Evolutionary conservation across 2,797 vertebrate species (phyloP).

Genomic region (Pyrrhura leucotis): DNA sequence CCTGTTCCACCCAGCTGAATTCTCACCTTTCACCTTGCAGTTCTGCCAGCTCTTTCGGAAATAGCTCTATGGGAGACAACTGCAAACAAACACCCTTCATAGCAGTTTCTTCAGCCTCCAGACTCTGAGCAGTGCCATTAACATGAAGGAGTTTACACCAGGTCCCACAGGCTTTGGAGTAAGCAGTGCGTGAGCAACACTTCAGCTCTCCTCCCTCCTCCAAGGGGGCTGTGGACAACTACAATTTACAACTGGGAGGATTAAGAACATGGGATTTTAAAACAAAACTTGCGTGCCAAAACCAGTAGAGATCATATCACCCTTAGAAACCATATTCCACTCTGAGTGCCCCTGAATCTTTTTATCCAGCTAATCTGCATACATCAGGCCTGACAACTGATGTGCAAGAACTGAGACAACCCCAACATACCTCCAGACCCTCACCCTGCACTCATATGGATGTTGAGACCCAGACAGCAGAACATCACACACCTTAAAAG

Average conservation of each 20-base stretch:
- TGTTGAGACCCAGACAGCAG: accelerated
- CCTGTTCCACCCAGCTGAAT: neutral
- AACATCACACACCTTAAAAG: neutral
- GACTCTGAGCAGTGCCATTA: neutral
- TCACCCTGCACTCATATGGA: neutral
- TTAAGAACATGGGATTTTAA: neutral
- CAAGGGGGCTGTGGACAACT: neutral
- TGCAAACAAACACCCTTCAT: neutral
- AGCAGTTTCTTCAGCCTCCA: neutral
- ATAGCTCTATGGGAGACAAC: neutral
- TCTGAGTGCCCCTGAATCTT: neutral
- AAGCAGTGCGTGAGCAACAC: neutral
- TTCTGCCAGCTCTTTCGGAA: neutral
- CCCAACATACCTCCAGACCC: neutral
- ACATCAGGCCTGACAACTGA: neutral
- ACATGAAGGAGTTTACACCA: neutral
- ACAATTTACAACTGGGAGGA: neutral
- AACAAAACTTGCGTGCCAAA: neutral
- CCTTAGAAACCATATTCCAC: neutral
- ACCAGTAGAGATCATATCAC: accelerated
- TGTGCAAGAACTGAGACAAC: neutral
- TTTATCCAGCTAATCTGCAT: accelerated
- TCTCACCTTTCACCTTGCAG: neutral
- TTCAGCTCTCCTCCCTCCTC: neutral
- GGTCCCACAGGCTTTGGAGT: neutral